Evolutionary conservation across 2,113 vertebrate genomes (phyloP), one percentile per base, ranked within the genome.

Genomic region (Ammodramus savannarum): DNA sequence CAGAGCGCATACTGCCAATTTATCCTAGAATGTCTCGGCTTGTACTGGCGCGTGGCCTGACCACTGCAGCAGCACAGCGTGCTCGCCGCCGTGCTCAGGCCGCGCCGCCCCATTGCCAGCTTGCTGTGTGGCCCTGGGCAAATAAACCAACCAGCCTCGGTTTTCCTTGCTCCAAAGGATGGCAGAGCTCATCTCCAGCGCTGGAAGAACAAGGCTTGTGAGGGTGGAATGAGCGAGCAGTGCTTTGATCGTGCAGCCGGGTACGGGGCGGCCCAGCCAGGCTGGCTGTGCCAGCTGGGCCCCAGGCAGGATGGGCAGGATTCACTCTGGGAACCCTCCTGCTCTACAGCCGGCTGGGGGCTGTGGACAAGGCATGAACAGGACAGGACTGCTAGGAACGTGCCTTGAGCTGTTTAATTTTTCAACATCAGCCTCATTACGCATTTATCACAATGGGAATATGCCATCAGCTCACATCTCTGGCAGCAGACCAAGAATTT

Each of bases 11-110:
- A 6, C 80, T 95, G 95, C 93, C 96, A 97, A 89, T 92, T 93
- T 94, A 94, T 94, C 83, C 85, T 93, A 89, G 91, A 96, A 96
- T 51, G 77, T 92, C 93, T 97, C 8, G 17, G 92, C 89, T 97
- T 88, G 85, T 87, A 14, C 90, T 97, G 94, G 93, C 92, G 8
- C 18, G 7, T 0, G 25, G 89, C 95, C 95, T 93, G 96, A 97
- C 96, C 95, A 92, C 92, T 23, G 58, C 83, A 95, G 95, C 85
- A 95, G 29, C 89, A 57, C 57, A 32, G 79, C 51, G 78, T 83
- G 95, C 79, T 94, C 23, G 6, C 25, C 61, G 94, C 94, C 73
- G 59, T 17, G 11, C 6, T 14, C 6, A 4, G 80, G 91, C 90
- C 29, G 59, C 3, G 0, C 55, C 22, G 65, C 78, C 57, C 85